Base-by-base conservation (phyloP, 2,113 vertebrate species). In the Vireo altiloquus region DNA sequence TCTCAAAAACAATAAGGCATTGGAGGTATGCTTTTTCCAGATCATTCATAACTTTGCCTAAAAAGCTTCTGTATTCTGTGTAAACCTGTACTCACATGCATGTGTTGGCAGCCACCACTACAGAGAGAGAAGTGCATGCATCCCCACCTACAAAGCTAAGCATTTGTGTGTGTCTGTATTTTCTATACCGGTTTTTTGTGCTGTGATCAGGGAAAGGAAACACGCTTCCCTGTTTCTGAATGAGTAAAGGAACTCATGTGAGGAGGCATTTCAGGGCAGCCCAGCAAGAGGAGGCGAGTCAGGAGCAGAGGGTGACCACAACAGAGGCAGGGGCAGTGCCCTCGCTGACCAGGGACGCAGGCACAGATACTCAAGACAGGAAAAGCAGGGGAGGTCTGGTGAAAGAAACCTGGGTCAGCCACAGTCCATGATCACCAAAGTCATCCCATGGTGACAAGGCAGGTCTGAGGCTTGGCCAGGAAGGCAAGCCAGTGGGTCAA, bases 301-400 rank as follows among this genome's bases (percentile, higher is more conserved):
- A 53, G 80, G 68, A 81, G 60, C 42, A 46, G 39, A 56, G 68
- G 50, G 56, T 74, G 68, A 89, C 91, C 96, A 95, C 95, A 95
- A 92, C 35, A 96, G 64, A 91, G 60, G 80, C 80, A 81, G 56
- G 52, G 72, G 76, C 91, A 92, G 76, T 33, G 76, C 39, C 89
- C 76, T 78, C 56, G 19, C 27, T 75, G 76, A 66, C 68, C 72
- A 66, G 77, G 82, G 92, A 94, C 0, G 12, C 77, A 53, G 88
- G 30, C 33, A 39, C 3, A 3, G 33, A 50, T 18, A 83, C 56
- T 30, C 80, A 66, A 66, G 54, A 84, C 69, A 83, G 77, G 94
- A 95, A 92, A 66, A 83, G 71, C 72, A 78, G 80, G 89, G 64
- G 33, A 89, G 91, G 82, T 86, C 46, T 35, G 71, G 64, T 47